Conservation (phyloP, 2,797 vertebrate genomes). For the Falco novaeseelandiae region DNA sequence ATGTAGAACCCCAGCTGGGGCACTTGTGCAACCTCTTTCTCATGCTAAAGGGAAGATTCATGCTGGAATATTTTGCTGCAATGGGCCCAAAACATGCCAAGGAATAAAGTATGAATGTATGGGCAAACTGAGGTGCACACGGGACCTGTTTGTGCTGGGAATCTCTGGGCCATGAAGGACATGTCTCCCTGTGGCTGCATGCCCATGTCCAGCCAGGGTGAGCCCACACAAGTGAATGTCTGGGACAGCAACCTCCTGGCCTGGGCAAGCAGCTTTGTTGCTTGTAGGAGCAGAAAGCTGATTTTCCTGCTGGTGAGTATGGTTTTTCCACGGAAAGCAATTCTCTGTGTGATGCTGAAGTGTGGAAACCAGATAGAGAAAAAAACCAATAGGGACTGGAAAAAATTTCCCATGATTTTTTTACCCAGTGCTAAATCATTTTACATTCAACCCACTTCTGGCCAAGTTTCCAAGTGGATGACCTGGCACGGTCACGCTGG, state of each 20-base stretch:
- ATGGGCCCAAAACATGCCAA: not conserved
- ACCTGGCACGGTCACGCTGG: not conserved
- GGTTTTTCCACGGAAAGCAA: not conserved
- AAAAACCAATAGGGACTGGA: not conserved
- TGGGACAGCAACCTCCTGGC: not conserved
- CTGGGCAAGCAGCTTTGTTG: not conserved
- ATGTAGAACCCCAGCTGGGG: not conserved
- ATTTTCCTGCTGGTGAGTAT: not conserved
- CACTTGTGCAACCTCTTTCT: not conserved
- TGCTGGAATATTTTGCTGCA: not conserved
- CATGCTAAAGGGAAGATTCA: not conserved
- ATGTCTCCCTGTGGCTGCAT: not conserved
- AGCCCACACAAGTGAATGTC: accelerated
- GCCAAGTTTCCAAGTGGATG: not conserved
- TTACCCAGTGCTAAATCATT: not conserved
- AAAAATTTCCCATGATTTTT: not conserved
- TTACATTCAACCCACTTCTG: not conserved
- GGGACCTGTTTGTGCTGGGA: not conserved
- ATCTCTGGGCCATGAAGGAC: not conserved
- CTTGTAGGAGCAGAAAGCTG: not conserved
- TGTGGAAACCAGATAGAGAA: not conserved
- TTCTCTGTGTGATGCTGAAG: not conserved
- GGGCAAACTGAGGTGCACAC: not conserved
- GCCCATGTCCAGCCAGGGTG: not conserved
- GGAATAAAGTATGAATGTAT: not conserved